Evolutionary conservation across 1,140 invertebrate species (phyloP).

Genomic region (Pectinophora gossypiella): DNA sequence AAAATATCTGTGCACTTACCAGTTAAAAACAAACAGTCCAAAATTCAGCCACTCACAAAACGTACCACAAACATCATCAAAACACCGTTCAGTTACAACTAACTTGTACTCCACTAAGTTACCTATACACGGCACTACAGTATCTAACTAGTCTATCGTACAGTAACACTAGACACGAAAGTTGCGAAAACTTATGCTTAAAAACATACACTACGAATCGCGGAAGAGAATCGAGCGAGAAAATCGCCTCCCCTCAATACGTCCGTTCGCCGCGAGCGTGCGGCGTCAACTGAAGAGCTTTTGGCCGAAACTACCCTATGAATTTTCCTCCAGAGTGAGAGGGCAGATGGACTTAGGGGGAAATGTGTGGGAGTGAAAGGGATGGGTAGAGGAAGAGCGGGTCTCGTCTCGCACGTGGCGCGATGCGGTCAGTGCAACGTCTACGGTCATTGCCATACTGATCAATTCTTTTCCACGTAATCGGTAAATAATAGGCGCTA

Average conservation of each 20-base stretch:
- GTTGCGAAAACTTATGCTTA: constrained; percentile 25
- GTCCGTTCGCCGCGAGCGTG: constrained; percentile 29
- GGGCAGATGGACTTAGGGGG: constrained; percentile 21
- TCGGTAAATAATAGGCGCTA: too few relatives aligned
- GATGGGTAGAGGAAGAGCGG: constrained; percentile 38
- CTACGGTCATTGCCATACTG: constrained; percentile 66
- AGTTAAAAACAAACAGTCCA: too few relatives aligned
- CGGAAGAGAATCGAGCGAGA: constrained; percentile 21
- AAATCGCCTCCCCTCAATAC: constrained; percentile 20
- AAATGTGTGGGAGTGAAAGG: constrained; percentile 26
- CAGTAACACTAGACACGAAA: constrained; percentile 12
- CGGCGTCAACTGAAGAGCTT: constrained; percentile 51
- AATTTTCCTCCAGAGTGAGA: constrained; percentile 50
- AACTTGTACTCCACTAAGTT: not conserved
- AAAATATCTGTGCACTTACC: too few relatives aligned
- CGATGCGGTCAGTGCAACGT: constrained; percentile 62
- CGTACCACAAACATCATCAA: not conserved
- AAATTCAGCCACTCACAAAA: not conserved
- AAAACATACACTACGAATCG: constrained; percentile 26
- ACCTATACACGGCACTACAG: not conserved
- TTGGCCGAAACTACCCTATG: constrained; percentile 46
- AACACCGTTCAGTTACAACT: not conserved
- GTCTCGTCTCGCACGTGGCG: constrained; percentile 53
- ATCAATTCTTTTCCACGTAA: constrained; percentile 16
- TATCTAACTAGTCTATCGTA: not conserved